These are phyloP conservation scores for Hypercompe scribonia DNA, from an alignment of 2,888 invertebrate species.

Conservation along the genomic window DNA sequence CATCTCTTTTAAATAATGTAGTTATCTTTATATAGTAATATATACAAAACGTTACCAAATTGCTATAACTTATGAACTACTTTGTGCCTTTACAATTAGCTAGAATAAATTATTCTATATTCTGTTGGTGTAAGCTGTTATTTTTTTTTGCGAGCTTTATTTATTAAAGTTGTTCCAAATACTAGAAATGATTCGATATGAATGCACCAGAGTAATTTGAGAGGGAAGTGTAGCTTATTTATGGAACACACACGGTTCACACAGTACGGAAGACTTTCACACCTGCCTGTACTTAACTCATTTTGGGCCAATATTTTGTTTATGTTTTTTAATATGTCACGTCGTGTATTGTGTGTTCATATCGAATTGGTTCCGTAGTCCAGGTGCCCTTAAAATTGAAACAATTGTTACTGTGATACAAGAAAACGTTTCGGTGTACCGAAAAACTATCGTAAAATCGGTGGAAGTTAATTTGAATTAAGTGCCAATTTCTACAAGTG, in stretches of 20 bases:
- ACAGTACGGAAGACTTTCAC: neutral
- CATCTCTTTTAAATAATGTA: conserved; percentile 39
- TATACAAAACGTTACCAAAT: conserved; percentile 74
- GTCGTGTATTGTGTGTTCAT: neutral
- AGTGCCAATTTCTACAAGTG: conserved; percentile 72
- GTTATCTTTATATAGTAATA: conserved; percentile 47
- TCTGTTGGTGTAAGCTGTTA: conserved; percentile 53
- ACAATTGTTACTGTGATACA: conserved; percentile 72
- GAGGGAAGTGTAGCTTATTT: neutral
- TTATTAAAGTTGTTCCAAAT: conserved; percentile 52
- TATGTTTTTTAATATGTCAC: neutral
- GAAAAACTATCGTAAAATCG: conserved; percentile 49
- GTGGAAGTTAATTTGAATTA: conserved; percentile 57
- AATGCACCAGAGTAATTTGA: neutral
- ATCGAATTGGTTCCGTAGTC: conserved; percentile 17
- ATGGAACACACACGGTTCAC: no score
- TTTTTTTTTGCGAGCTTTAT: conserved; percentile 60
- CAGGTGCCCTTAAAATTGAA: conserved; percentile 62
- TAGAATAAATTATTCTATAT: conserved; percentile 55
- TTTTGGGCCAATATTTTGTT: neutral
- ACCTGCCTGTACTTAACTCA: neutral
- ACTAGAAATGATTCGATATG: conserved; percentile 31
- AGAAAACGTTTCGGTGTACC: conserved; percentile 54
- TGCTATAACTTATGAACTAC: conserved; percentile 61
- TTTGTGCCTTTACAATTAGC: conserved; percentile 66